Base-by-base conservation (phyloP, 2,797 vertebrate genomes). In the Gambelia wislizenii region DNA sequence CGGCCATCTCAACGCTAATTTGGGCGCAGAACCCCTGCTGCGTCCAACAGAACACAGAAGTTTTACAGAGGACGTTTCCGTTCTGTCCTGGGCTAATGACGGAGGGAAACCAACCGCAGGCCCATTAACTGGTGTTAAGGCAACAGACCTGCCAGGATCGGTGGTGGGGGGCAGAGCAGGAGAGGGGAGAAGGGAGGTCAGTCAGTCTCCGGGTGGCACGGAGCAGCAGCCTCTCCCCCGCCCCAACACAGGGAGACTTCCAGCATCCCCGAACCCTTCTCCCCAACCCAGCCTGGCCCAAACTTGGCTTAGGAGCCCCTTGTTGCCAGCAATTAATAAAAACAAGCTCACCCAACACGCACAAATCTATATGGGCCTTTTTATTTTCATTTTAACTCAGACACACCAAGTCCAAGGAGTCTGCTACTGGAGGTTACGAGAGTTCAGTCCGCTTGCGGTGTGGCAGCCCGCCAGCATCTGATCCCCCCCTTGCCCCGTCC, bases 231-330 rank as follows among this genome's bases (percentile, higher is more conserved):
- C n/a, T 13, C 0, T 56, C 87, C 84, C 89, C 25, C 0, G 0
- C 8, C 49, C 75, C 8, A 9, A 39, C 69, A 47, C 77, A 2
- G 0, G 18, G n/a, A n/a, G n/a, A n/a, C 22, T 49, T 3, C 0
- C 22, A 14, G 4, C 20, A 4, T 33, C 69, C n/a, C 14, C 30
- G 0, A 0, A 3, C 33, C 84, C 70, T 74, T 8, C 25, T 8
- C 44, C 64, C 54, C 69, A n/a, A 33, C 25, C 0, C 0, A 0
- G 36, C 39, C 25, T 0, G 0, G 0, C 0, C 0, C 49, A 27
- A 77, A 0, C 2, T 7, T 59, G 36, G 44, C 1, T 83, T 56
- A 0, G 10, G 61, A 79, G 72, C 0, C 0, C 47, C 0, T 6
- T 0, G 42, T 33, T 2, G 44, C 5, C 0, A 33, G 72, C 27